Percentiles rank a stretch among this genome's conserved stretches.
phyloP scores from a whole-genome alignment of 1,140 invertebrate species.

The Camponotus pennsylvanicus region DNA sequence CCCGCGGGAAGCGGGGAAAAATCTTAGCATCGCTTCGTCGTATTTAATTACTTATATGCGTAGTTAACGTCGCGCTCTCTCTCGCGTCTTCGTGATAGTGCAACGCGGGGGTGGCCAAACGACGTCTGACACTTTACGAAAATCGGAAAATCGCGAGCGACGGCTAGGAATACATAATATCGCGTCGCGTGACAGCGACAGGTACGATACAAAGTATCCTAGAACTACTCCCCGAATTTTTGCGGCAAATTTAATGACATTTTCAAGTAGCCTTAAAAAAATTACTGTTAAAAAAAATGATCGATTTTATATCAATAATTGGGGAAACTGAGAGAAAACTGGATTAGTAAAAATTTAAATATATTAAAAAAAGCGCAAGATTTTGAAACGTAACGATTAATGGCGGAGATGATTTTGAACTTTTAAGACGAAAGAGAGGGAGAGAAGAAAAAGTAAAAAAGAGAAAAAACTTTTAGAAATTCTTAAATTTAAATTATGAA shows the following conservation, averaged over 20 bases:
- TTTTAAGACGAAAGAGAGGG: background rate
- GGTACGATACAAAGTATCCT: background rate
- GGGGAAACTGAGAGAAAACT: background rate
- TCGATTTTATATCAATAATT: background rate
- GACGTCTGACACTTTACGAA: slow-evolving; percentile 43
- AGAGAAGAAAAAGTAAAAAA: background rate
- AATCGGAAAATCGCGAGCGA: slow-evolving; percentile 43
- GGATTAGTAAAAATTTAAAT: background rate
- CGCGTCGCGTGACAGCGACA: slow-evolving; percentile 32
- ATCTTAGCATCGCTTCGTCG: slow-evolving; percentile 32
- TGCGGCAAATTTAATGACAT: background rate
- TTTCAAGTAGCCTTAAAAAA: background rate
- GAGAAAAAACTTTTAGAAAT: slow-evolving; percentile 1
- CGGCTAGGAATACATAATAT: slow-evolving; percentile 35
- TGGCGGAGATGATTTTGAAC: background rate
- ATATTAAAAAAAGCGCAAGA: background rate
- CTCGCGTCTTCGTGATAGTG: slow-evolving; percentile 28
- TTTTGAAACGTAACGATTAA: background rate
- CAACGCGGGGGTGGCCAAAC: slow-evolving; percentile 18
- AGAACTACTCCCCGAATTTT: background rate
- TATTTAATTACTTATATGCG: slow-evolving; percentile 64
- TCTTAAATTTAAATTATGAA: background rate
- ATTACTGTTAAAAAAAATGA: background rate
- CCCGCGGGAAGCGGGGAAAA: background rate
- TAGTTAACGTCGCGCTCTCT: slow-evolving; percentile 21